Evolutionary conservation across 2,113 vertebrate species (phyloP).

Genomic region (Sprattus sprattus): DNA sequence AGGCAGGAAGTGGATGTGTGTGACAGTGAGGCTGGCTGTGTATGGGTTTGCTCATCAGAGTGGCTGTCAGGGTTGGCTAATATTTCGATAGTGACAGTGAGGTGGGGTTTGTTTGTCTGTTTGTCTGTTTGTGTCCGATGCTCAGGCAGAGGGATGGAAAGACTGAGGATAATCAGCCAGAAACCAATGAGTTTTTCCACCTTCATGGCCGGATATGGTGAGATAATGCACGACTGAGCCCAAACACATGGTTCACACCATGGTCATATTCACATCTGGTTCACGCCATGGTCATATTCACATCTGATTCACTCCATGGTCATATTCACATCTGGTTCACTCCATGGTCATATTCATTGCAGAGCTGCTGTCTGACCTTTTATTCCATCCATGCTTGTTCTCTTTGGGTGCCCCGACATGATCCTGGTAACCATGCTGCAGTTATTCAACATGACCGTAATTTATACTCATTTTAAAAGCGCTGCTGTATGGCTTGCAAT

Average conservation of each 20-base stretch:
- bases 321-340: not conserved
- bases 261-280: not conserved
- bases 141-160: constrained; percentile 21
- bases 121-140: constrained; percentile 28
- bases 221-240: not conserved
- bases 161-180: constrained; percentile 26
- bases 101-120: not conserved
- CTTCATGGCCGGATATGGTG: constrained; percentile 36
- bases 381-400: no score
- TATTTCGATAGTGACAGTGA: not conserved
- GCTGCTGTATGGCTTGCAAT: no score
- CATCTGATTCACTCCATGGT: not conserved
- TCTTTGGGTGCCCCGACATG: no score
- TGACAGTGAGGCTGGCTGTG: not conserved
- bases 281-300: no score
- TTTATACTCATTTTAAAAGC: no score
- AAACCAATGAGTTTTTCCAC: constrained; percentile 36
- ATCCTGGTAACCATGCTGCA: no score
- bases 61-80: not conserved
- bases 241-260: not conserved
- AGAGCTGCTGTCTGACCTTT: no score
- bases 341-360: not conserved
- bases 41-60: not conserved
- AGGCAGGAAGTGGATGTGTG: not conserved
- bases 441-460: no score